Conservation (phyloP, 2,113 vertebrate species). For the Nipponia nippon region DNA sequence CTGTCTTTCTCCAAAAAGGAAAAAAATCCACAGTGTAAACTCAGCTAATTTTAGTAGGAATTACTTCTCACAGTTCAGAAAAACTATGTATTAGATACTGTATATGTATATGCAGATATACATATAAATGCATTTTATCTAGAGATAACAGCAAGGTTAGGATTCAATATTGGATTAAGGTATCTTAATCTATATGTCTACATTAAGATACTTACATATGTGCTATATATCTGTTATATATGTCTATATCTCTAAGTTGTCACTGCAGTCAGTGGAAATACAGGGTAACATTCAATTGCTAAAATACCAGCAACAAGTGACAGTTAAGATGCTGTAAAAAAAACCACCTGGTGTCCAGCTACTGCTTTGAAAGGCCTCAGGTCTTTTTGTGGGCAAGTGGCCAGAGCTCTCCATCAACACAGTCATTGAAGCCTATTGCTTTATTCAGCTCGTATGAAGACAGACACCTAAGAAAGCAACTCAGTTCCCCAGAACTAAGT, state of each 20-base stretch:
- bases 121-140: background rate
- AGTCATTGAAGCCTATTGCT: background rate
- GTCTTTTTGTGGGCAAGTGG: background rate
- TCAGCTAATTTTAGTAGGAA: background rate
- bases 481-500: background rate
- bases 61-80: background rate
- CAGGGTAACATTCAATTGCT: background rate
- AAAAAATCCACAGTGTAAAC: background rate
- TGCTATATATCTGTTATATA: background rate
- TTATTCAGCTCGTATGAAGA: background rate
- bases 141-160: background rate
- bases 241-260: background rate
- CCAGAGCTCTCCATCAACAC: background rate
- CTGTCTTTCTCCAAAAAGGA: background rate
- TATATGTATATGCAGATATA: background rate
- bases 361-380: background rate
- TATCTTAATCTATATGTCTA: background rate
- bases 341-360: background rate
- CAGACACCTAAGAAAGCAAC: background rate
- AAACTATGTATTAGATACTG: background rate
- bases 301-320: background rate
- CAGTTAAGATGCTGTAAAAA: background rate
- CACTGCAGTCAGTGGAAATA: background rate
- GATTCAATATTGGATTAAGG: background rate
- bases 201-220: background rate